These are phyloP conservation scores for Falco punctatus DNA, from an alignment of 2,113 vertebrate genomes.

Conservation along the genomic window DNA sequence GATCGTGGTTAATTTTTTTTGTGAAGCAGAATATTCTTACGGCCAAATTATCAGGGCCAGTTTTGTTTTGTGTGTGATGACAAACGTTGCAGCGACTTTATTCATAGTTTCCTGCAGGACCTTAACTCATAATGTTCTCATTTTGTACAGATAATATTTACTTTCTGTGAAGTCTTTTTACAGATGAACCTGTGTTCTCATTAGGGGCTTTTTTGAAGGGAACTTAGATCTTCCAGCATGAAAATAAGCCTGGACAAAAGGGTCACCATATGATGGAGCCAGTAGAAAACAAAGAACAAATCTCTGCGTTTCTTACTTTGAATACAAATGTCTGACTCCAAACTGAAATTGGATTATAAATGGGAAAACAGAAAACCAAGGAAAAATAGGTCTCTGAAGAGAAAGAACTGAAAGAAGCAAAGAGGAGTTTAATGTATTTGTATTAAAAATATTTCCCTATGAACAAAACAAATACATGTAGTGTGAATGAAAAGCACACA, in stretches of 20 bases:
- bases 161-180: background rate
- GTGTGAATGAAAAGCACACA: background rate
- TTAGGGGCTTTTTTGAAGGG: background rate
- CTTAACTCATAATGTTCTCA: background rate
- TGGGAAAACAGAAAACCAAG: background rate
- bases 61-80: background rate
- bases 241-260: background rate
- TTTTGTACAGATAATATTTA: background rate
- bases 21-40: background rate
- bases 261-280: background rate
- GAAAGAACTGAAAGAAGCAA: background rate
- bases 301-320: background rate
- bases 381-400: background rate
- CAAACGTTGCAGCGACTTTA: background rate
- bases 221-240: background rate
- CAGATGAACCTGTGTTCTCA: background rate
- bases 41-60: background rate
- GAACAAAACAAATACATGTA: background rate
- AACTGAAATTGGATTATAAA: background rate
- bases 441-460: background rate
- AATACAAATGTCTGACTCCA: background rate
- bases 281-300: background rate
- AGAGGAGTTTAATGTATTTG: background rate
- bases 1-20: background rate
- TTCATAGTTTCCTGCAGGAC: background rate